Conservation (phyloP, 2,113 vertebrate species). For the Raphicerus campestris region DNA sequence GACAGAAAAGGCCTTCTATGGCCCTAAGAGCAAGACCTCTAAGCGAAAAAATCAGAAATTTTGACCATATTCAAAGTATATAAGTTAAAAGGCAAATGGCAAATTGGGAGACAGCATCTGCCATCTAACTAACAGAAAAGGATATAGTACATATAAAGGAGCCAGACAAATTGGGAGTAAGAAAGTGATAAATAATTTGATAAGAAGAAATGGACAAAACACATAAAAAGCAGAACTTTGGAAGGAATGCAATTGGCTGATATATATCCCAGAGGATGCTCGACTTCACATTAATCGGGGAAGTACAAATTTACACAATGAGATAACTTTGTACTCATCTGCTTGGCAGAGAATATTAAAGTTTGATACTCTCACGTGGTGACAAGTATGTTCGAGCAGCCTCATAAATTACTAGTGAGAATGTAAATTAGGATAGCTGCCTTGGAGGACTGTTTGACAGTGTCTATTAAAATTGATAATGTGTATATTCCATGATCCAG, state of each 20-base stretch:
- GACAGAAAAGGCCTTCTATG: background rate
- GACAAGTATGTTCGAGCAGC: background rate
- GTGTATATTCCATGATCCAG: background rate
- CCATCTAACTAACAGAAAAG: background rate
- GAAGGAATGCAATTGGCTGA: background rate
- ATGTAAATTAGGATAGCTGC: background rate
- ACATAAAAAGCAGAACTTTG: background rate
- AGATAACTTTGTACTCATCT: background rate
- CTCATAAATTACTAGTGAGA: background rate
- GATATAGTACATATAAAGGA: background rate
- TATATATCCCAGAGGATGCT: background rate
- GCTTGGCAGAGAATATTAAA: background rate
- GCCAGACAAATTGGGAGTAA: background rate
- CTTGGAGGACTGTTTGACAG: background rate
- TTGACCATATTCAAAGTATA: background rate
- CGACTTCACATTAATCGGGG: background rate
- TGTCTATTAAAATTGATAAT: background rate
- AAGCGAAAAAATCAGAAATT: background rate
- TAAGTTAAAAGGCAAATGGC: background rate
- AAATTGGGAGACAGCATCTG: background rate
- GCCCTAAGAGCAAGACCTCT: background rate
- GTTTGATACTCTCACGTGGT: background rate
- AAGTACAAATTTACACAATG: constrained; percentile 2
- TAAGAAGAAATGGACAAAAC: background rate
- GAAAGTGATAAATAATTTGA: background rate